Evolutionary conservation across 92 coral and sea anemone genomes (phyloP), one percentile per base, ranked within the genome.

Genomic region (Epizoanthus fatuus): DNA sequence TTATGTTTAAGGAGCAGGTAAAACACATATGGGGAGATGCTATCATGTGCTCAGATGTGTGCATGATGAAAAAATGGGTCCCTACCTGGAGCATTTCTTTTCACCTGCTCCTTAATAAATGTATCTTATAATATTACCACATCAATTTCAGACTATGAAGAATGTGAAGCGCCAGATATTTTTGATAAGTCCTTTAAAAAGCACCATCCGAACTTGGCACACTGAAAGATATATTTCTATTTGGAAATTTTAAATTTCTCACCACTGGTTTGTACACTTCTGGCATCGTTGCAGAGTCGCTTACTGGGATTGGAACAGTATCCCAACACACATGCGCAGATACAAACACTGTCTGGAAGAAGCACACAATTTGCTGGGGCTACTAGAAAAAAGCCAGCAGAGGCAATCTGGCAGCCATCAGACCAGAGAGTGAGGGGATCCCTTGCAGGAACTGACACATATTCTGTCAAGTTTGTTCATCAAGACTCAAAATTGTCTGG

Each of bases 241-340:
- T 56, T 62, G 81, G 87, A 10, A 84, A 17, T n/a, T 84, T 84
- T 59, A 81, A 67, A 32, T 90, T 90, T 39, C 88, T 85, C 0
- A 66, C 45, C 14, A 44, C 53, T 52, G 90, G 90, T 0, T 37
- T 13, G 14, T 20, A 90, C 75, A 52, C 47, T 5, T 62, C 63
- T 63, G 86, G 93, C 3, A 38, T 86, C 11, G 9, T 56, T 35
- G 76, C 81, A 15, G 42, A 83, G 14, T 90, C 91, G 0, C 39
- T 67, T 32, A 64, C 72, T 29, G 63, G 79, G 15, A 70, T 69
- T 25, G 87, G 87, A 4, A 67, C 66, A 29, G 39, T 8, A 44
- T 38, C 52, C 1, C 7, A 32, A 35, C 68, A 81, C 86, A 1
- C 5, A 0, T 1, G 25, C 5, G 17, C 86, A 81, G 11, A 19